Base-by-base conservation (phyloP, 2,888 invertebrate species). In the Atethmia centrago region DNA sequence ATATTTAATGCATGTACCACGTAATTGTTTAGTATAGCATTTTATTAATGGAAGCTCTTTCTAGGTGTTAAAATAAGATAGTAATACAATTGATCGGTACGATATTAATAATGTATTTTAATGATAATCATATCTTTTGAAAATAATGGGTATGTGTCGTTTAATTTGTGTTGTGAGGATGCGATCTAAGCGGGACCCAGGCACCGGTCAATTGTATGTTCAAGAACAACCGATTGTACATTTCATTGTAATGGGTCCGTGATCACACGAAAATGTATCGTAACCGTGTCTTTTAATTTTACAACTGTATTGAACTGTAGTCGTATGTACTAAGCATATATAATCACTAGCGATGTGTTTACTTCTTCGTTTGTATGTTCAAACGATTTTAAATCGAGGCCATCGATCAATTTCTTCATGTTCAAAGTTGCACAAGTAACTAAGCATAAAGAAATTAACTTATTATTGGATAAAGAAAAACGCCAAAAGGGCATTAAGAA, bases 381-480 rank as follows among this genome's bases (percentile, higher is more conserved):
- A 90, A 90, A 94, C 90, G 90, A 93, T 93, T 95, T 94, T 93
- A 93, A 95, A 96, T 96, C 95, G 95, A 96, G 96, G 95, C 96
- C 95, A 95, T 93, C 90, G 86, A 89, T 90, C 85, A 90, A 94
- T 95, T 95, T 96, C 95, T 95, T 94, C 83, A 89, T 95, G 95
- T 93, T 93, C 85, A 85, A 90, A 93, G 94, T 95, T 94, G 91
- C 93, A 94, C 90, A 90, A 91, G 93, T 92, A 92, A 94, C 94
- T 93, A 90, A 92, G 90, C 95, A 93, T 94, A 88, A 93, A 94
- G 95, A 95, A 95, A 94, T 95, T 92, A 88, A 90, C 85, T 90
- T 90, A 88, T 91, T 92, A 92, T 94, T 92, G 91, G 90, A 89
- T 90, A 90, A 88, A 90, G 87, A 90, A 92, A 88, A 91, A 92